Evolutionary conservation across 2,113 vertebrate genomes (phyloP).

Genomic region (Albula goreensis): DNA sequence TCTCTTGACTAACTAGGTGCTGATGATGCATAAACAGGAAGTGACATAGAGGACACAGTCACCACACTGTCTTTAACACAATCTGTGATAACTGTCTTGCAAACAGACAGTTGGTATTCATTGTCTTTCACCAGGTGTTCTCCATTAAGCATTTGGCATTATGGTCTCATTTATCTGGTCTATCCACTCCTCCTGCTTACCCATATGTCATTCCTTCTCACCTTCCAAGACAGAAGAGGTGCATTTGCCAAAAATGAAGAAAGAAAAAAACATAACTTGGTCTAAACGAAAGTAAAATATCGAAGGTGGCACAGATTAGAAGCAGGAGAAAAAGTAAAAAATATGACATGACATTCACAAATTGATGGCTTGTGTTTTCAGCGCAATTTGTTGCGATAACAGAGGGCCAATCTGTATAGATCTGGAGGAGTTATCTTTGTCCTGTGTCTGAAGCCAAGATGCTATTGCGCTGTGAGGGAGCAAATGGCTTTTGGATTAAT

Average conservation of each 20-base stretch:
- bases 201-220: neutral
- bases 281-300: constrained; percentile 16
- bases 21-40: neutral
- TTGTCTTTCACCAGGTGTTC: neutral
- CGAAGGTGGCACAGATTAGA: neutral
- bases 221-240: neutral
- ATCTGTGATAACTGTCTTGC: neutral
- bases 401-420: constrained; percentile 31
- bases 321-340: neutral
- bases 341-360: neutral
- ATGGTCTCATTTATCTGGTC: neutral
- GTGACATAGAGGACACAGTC: neutral
- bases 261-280: constrained; percentile 3
- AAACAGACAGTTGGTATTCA: neutral
- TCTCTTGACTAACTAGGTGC: neutral
- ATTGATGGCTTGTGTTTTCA: constrained; percentile 16
- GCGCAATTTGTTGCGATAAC: constrained; percentile 7
- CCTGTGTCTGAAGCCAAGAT: constrained; percentile 2
- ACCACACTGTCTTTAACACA: neutral
- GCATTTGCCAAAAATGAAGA: neutral
- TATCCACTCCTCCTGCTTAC: neutral
- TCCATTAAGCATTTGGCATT: neutral
- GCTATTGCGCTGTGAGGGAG: constrained; percentile 24
- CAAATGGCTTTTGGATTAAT: constrained; percentile 47
- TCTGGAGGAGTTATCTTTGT: constrained; percentile 27